Percentiles rank a stretch among this genome's conserved stretches.
phyloP scores from a whole-genome alignment of 2,888 invertebrate genomes.

The Spilarctia lutea region DNA sequence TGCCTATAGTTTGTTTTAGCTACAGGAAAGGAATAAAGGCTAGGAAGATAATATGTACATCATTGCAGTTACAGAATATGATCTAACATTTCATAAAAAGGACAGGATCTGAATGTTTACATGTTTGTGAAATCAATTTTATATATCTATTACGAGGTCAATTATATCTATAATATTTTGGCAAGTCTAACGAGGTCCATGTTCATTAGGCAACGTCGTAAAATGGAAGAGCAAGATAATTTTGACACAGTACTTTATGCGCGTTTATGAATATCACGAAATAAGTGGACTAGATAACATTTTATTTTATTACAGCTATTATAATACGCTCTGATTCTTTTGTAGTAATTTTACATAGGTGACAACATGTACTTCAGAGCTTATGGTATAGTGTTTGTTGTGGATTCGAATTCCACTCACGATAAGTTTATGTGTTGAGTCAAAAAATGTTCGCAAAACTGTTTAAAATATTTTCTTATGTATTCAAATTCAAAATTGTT shows the following conservation, averaged over 20 bases:
- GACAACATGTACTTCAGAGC: too few relatives aligned
- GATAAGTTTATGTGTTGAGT: too few relatives aligned
- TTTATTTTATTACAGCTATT: neutral
- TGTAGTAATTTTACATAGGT: too few relatives aligned
- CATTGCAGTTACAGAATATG: neutral
- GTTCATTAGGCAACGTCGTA: constrained; percentile 17
- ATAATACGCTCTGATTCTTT: neutral
- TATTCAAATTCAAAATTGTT: too few relatives aligned
- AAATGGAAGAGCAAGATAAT: constrained; percentile 26
- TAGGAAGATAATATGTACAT: neutral
- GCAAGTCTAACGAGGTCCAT: constrained; percentile 25
- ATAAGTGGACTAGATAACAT: neutral
- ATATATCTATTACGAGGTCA: constrained; percentile 14
- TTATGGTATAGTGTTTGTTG: too few relatives aligned
- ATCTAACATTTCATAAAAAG: neutral
- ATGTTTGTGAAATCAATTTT: neutral
- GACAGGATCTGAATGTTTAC: neutral
- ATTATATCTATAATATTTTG: constrained; percentile 13
- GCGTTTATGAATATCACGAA: neutral
- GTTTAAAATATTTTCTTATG: too few relatives aligned
- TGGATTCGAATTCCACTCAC: too few relatives aligned
- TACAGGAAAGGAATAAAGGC: too few relatives aligned
- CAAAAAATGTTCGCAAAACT: too few relatives aligned
- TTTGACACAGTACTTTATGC: neutral
- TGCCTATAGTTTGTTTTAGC: too few relatives aligned